phyloP scores from a whole-genome alignment of 1,140 invertebrate genomes.

The Drosophila bipectinata region DNA sequence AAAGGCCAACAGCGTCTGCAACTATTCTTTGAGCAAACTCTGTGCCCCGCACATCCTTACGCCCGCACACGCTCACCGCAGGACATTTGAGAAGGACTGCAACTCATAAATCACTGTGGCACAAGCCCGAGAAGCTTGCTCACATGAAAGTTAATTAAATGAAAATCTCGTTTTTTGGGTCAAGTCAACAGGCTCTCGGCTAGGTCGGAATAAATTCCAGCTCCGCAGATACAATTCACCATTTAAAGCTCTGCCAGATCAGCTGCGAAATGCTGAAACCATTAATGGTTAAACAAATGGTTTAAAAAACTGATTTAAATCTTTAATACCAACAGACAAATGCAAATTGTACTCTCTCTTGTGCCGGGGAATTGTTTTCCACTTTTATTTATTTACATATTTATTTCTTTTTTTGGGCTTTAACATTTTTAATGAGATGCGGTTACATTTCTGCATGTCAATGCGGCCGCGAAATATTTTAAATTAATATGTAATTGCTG shows the following conservation, averaged over 20 bases:
- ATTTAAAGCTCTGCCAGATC: slow-evolving; percentile 29
- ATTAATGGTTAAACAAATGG: slow-evolving; percentile 30
- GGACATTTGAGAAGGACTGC: slow-evolving; percentile 37
- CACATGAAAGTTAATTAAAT: slow-evolving; percentile 65
- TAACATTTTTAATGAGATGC: slow-evolving; percentile 36
- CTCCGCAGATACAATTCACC: slow-evolving; percentile 16
- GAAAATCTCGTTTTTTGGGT: slow-evolving; percentile 36
- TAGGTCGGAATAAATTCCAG: slow-evolving; percentile 31
- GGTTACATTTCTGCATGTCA: slow-evolving; percentile 41
- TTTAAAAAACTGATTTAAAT: slow-evolving; percentile 32
- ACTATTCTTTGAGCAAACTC: slow-evolving; percentile 38
- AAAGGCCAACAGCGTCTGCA: slow-evolving; percentile 23
- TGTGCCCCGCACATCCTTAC: slow-evolving; percentile 12
- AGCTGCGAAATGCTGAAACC: slow-evolving; percentile 32
- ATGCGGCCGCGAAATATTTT: slow-evolving; percentile 44
- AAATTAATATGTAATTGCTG: slow-evolving; percentile 46
- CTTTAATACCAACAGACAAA: slow-evolving; percentile 12
- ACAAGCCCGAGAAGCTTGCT: slow-evolving; percentile 21
- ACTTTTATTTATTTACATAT: slow-evolving; percentile 7
- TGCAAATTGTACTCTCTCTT: slow-evolving; percentile 16
- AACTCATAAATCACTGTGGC: slow-evolving; percentile 41
- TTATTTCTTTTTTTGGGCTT: slow-evolving; percentile 3
- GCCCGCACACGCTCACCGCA: slow-evolving; percentile 13
- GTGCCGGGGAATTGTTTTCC: slow-evolving; percentile 6
- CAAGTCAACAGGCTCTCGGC: slow-evolving; percentile 17